These are phyloP conservation scores for Heptranchias perlo DNA, from an alignment of 2,113 vertebrate genomes.

Conservation along the genomic window DNA sequence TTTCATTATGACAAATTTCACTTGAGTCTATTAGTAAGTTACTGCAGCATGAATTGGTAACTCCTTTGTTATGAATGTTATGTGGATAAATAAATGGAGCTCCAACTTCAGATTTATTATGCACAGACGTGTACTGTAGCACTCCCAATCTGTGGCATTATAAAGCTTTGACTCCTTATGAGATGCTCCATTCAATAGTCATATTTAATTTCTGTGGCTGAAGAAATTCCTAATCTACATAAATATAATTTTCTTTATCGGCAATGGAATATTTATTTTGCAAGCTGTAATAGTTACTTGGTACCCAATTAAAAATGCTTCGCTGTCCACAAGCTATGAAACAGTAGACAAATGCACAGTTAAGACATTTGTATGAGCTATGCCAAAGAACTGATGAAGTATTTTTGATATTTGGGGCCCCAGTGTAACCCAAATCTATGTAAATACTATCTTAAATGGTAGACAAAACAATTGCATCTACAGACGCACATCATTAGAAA, in stretches of 20 bases:
- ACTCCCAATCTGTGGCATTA: not conserved
- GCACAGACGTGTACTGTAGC: not conserved
- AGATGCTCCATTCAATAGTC: not conserved
- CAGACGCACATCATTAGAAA: not conserved
- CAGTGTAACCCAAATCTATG: not conserved
- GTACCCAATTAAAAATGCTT: not conserved
- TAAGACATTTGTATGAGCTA: not conserved
- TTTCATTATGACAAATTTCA: not conserved
- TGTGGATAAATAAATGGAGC: not conserved
- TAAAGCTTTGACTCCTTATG: not conserved
- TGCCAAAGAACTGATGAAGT: not conserved
- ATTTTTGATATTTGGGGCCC: not conserved
- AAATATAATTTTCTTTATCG: not conserved
- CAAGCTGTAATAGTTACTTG: not conserved
- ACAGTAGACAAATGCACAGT: not conserved
- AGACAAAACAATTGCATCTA: not conserved
- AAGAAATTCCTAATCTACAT: not conserved
- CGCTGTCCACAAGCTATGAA: not conserved
- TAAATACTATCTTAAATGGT: not conserved
- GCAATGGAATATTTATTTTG: not conserved
- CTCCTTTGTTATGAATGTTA: not conserved
- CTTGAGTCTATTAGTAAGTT: not conserved
- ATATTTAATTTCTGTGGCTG: not conserved
- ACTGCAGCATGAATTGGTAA: not conserved
- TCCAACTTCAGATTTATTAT: not conserved